These are phyloP conservation scores for Lepetodrilus schrolli DNA, from an alignment of 2,888 invertebrate species.

Conservation along the genomic window DNA sequence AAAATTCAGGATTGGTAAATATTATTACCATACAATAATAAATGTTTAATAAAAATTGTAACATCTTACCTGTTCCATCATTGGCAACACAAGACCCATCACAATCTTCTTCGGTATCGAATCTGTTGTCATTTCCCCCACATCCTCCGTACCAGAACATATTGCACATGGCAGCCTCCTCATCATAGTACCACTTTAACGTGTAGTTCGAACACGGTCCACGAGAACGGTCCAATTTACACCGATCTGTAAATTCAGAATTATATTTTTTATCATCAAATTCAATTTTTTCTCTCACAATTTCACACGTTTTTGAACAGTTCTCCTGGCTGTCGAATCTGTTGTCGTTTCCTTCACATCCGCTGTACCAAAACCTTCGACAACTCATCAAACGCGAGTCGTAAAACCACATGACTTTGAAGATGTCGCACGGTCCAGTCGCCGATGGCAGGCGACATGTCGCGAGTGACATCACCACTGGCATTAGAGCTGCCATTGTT, in stretches of 20 bases:
- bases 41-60: neutral
- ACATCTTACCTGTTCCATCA: slow-evolving; percentile 38
- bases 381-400: slow-evolving; percentile 81
- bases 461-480: slow-evolving; percentile 35
- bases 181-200: slow-evolving; percentile 65
- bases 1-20: neutral
- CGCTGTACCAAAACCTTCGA: slow-evolving; percentile 82
- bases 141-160: slow-evolving; percentile 82
- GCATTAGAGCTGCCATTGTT: slow-evolving; percentile 29
- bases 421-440: slow-evolving; percentile 77
- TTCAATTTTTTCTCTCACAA: slow-evolving; percentile 19
- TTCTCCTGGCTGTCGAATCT: slow-evolving; percentile 85
- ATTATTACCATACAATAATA: neutral
- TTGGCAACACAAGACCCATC: slow-evolving; percentile 72
- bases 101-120: slow-evolving; percentile 87
- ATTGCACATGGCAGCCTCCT: slow-evolving; percentile 81
- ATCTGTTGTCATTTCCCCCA: slow-evolving; percentile 76
- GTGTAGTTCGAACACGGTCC: slow-evolving; percentile 77
- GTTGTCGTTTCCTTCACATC: slow-evolving; percentile 74
- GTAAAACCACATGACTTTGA: slow-evolving; percentile 82
- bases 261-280: slow-evolving; percentile 80
- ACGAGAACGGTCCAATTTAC: slow-evolving; percentile 38
- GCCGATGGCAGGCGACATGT: slow-evolving; percentile 33
- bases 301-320: slow-evolving; percentile 79
- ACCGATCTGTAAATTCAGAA: slow-evolving; percentile 88